Evolutionary conservation across 2,888 invertebrate species (phyloP).

Genomic region (Pseudanteris insignis): DNA sequence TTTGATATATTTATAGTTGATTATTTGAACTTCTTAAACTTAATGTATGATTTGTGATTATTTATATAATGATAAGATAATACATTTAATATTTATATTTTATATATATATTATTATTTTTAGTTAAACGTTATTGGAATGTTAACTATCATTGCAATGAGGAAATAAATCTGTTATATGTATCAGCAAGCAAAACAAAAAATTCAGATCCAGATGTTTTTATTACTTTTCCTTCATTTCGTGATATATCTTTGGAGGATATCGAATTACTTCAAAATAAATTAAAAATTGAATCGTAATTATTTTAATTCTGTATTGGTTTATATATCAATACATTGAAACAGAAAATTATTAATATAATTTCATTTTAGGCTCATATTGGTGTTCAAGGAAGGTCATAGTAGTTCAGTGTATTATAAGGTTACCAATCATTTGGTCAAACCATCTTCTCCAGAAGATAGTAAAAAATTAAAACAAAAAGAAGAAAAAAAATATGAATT

Average conservation of each 20-base stretch:
- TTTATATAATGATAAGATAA: too few relatives aligned
- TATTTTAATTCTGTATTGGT: conserved; percentile 15
- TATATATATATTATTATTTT: too few relatives aligned
- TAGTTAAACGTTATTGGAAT: conserved; percentile 67
- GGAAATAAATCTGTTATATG: conserved; percentile 63
- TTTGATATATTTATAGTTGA: too few relatives aligned
- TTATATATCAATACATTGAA: not conserved
- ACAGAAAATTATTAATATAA: not conserved
- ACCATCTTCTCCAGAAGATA: conserved; percentile 50
- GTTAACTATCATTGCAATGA: conserved; percentile 66
- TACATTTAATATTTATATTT: too few relatives aligned
- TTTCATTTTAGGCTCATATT: conserved; percentile 55
- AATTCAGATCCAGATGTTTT: conserved; percentile 60
- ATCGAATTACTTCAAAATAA: conserved; percentile 66
- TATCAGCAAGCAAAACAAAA: conserved; percentile 64
- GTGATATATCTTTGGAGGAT: conserved; percentile 61
- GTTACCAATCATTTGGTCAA: conserved; percentile 56
- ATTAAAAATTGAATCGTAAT: conserved; percentile 56
- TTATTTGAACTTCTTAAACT: too few relatives aligned
- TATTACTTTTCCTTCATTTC: conserved; percentile 64
- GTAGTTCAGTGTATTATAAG: conserved; percentile 59
- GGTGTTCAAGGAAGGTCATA: conserved; percentile 61
- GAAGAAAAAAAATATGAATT: conserved; percentile 54
- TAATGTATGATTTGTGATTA: too few relatives aligned
- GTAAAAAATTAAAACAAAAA: conserved; percentile 51